Percentiles rank a stretch among this genome's conserved stretches.
phyloP scores from a whole-genome alignment of 2,113 vertebrate genomes.

The Mobula hypostoma region DNA sequence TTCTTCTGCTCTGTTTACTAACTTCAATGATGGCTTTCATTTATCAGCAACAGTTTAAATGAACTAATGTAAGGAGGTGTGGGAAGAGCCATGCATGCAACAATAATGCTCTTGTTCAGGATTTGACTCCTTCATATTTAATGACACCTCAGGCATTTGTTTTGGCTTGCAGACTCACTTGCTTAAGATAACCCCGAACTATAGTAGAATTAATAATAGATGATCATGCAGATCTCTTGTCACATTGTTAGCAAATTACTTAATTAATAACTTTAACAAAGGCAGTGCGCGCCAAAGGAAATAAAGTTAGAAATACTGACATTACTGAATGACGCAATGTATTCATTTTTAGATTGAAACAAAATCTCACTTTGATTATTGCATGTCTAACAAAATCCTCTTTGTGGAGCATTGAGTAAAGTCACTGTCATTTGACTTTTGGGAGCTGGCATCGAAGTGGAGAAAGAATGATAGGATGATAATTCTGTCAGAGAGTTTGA shows the following conservation, averaged over 20 bases:
- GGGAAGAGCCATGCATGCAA: conserved; percentile 47
- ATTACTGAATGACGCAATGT: neutral
- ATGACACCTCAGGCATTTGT: conserved; percentile 54
- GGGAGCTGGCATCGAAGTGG: neutral
- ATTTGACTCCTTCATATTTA: conserved; percentile 44
- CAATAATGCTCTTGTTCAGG: conserved; percentile 50
- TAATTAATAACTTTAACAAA: conserved; percentile 50
- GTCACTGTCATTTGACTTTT: neutral
- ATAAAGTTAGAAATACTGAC: neutral
- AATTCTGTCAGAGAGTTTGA: neutral
- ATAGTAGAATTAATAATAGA: conserved; percentile 59
- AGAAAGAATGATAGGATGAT: neutral
- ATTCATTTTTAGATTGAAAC: neutral
- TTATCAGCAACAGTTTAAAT: conserved; percentile 48
- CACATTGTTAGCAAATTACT: conserved; percentile 55
- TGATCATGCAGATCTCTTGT: conserved; percentile 47
- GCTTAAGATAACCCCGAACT: conserved; percentile 54
- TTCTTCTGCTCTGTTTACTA: conserved; percentile 48
- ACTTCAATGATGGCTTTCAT: conserved; percentile 42
- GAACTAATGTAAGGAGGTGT: conserved; percentile 50
- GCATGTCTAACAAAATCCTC: neutral
- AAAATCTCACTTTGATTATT: neutral
- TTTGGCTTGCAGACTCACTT: conserved; percentile 50
- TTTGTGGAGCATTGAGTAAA: neutral
- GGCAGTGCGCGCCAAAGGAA: neutral